Conservation (phyloP, 2,888 invertebrate species). For the Cistogaster globosa region DNA sequence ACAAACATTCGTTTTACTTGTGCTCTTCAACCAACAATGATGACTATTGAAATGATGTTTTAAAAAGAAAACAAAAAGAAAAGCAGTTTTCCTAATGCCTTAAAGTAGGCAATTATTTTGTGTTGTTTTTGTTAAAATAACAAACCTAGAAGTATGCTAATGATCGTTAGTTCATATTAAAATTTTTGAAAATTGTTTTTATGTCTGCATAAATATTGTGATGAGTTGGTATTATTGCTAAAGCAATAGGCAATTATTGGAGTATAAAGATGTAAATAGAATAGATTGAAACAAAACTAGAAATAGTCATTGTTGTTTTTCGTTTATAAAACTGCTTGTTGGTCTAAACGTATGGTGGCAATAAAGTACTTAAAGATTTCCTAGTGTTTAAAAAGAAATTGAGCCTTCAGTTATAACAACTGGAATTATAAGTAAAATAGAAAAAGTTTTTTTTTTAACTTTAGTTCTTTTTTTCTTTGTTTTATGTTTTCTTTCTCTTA, state of each 20-base stretch:
- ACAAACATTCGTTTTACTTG: neutral
- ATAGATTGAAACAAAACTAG: neutral
- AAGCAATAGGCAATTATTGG: constrained; percentile 12
- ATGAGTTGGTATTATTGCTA: constrained; percentile 48
- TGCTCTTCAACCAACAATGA: constrained; percentile 37
- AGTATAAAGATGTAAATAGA: neutral
- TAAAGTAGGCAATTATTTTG: constrained; percentile 54
- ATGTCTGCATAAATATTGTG: constrained; percentile 15
- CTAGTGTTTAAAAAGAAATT: constrained; percentile 1
- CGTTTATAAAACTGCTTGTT: constrained; percentile 32
- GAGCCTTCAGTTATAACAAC: constrained; percentile 3
- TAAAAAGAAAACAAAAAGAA: too few species aligned
- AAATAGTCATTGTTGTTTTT: constrained; percentile 13
- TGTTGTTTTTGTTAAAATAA: constrained; percentile 24
- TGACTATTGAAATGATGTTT: constrained; percentile 49
- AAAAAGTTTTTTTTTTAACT: constrained; percentile 3
- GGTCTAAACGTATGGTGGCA: constrained; percentile 19
- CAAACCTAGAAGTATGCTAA: constrained; percentile 62
- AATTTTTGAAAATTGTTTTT: neutral
- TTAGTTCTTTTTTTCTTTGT: constrained; percentile 32
- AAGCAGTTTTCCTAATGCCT: constrained; percentile 44
- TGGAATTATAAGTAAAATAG: neutral
- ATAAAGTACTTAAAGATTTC: constrained; percentile 36
- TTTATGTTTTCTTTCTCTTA: constrained; percentile 34
- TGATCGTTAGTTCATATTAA: constrained; percentile 51